phyloP scores from a whole-genome alignment of 2,888 invertebrate species.

The Pollenia labialis region DNA sequence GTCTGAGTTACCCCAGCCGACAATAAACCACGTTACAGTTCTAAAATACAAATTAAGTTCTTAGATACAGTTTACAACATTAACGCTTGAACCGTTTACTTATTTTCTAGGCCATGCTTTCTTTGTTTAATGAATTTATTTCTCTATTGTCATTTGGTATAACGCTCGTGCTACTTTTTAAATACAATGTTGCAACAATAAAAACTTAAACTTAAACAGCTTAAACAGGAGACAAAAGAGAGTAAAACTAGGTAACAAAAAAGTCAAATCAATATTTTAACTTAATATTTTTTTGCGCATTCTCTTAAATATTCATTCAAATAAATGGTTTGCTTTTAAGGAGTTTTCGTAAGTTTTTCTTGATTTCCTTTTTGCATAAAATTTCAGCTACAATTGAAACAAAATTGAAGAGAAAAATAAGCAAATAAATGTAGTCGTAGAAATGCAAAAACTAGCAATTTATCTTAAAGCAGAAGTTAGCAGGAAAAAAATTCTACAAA shows the following conservation, averaged over 20 bases:
- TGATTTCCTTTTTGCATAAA: constrained; percentile 26
- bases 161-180: constrained; percentile 42
- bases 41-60: too few species aligned
- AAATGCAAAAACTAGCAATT: constrained; percentile 62
- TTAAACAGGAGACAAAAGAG: background rate
- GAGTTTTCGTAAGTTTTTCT: constrained; percentile 4
- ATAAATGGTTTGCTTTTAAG: constrained; percentile 35
- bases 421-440: constrained; percentile 58
- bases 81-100: too few species aligned
- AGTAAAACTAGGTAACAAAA: background rate
- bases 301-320: constrained; percentile 33
- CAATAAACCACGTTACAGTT: too few species aligned
- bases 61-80: too few species aligned
- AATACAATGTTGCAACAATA: constrained; percentile 17
- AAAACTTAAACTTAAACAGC: background rate
- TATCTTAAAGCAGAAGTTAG: constrained; percentile 58
- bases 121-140: too few species aligned
- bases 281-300: constrained; percentile 5
- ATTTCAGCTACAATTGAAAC: constrained; percentile 29
- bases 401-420: constrained; percentile 20
- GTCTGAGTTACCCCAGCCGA: too few species aligned
- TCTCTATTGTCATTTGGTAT: background rate
- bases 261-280: constrained; percentile 41
- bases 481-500: constrained; percentile 29
- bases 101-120: too few species aligned